Evolutionary conservation across 2,888 invertebrate species (phyloP).

Genomic region (Drosophila planitibia): DNA sequence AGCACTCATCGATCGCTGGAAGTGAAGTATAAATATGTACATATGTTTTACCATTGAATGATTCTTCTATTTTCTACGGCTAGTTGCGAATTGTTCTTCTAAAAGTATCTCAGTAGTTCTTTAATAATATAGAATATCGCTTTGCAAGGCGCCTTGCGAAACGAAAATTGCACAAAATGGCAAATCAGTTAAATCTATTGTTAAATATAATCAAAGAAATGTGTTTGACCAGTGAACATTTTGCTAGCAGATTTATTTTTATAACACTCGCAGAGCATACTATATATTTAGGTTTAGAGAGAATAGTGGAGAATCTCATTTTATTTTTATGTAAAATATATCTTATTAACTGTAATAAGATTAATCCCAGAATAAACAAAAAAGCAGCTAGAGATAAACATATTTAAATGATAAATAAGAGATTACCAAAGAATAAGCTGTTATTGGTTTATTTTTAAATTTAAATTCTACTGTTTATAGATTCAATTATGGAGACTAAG

Average conservation of each 20-base stretch:
- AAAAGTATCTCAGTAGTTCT: neutral
- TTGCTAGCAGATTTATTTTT: neutral
- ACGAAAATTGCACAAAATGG: conserved; percentile 1
- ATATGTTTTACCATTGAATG: neutral
- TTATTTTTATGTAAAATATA: neutral
- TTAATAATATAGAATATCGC: neutral
- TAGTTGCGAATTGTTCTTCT: neutral
- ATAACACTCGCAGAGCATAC: neutral
- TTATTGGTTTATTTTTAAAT: neutral
- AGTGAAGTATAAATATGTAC: neutral
- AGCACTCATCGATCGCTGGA: neutral
- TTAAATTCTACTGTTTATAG: neutral
- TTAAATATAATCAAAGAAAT: neutral
- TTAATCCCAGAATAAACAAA: too few relatives aligned
- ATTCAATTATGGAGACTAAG: neutral
- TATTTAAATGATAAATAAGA: neutral
- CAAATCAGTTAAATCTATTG: conserved; percentile 6
- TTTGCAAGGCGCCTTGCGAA: neutral
- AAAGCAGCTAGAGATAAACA: neutral
- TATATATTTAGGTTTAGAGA: neutral
- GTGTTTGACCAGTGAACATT: conserved; percentile 4
- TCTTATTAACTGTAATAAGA: neutral
- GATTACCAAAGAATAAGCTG: neutral
- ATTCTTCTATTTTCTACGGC: neutral
- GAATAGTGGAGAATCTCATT: too few relatives aligned